Base-by-base conservation (phyloP, 2,888 invertebrate species). In the Eristalis intricaria region DNA sequence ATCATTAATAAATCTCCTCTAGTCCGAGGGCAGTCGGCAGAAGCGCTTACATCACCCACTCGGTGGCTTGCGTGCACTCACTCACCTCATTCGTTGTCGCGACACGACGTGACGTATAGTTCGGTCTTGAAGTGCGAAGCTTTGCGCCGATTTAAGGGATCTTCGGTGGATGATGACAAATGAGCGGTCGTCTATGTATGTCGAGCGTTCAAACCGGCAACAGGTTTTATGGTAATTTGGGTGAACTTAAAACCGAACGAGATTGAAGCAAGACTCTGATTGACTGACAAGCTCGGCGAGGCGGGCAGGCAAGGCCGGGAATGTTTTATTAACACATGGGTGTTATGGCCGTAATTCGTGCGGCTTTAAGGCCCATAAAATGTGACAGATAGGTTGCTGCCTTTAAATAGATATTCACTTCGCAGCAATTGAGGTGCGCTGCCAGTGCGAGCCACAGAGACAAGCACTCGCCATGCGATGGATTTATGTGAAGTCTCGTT, bases 1-100 rank as follows among this genome's bases (percentile, higher is more conserved):
- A 15, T 26, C 11, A 32, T 13, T 32, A 66, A 84, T 84, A 71
- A 80, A 80, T 80, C 80, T 76, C 76, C 15, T 32, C 38, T 38
- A 60, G 75, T 26, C 61, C 50, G 43, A 26, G 23, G 58, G 63
- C 68, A 80, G 35, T n/a, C 60, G 19, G 19, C 19, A 63, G 60
- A 32, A 40, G 58, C 70, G 58, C 70, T 70, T 56, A 70, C 63
- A 69, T 64, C 56, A 78, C 10, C 35, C 22, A 22, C 11, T 63
- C 50, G 50, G 19, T 19, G 19, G 50, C 7, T 50, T 38, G 38
- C 38, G 38, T 38, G 38, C 13, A 3, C 38, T 38, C 38, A 50
- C 8, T 32, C 32, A 32, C n/a, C 15, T 43, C 43, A 43, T n/a
- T 43, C 43, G 15, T 43, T 32, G 38, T 19, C 50, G 19, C 50